A percentile compares a stretch with the other conserved stretches of the same genome.
These are phyloP conservation scores for Oreochromis niloticus DNA, from an alignment of 2,113 vertebrate genomes.

Conservation along the genomic window DNA sequence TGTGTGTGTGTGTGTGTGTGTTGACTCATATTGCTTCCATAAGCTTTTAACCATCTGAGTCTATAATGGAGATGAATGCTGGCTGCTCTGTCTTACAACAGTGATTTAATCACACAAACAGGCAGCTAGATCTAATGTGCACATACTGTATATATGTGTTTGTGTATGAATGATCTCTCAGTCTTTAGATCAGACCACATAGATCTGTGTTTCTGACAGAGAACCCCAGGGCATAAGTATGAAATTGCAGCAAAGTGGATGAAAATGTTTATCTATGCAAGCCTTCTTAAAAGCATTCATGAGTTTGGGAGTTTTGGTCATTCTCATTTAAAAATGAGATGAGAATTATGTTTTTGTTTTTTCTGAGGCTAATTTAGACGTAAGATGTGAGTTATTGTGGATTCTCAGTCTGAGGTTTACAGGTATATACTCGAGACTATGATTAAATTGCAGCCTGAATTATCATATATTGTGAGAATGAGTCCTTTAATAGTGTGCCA, in stretches of 20 bases:
- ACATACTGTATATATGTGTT: background rate
- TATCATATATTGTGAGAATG: background rate
- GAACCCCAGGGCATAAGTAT: background rate
- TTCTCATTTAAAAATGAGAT: background rate
- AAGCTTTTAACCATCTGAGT: conserved; percentile 5
- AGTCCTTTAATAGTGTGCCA: background rate
- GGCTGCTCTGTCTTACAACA: conserved; percentile 27
- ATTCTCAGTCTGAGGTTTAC: background rate
- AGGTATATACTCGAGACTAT: background rate
- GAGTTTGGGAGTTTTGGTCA: background rate
- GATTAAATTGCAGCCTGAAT: background rate
- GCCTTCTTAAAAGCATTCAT: background rate
- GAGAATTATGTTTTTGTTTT: background rate
- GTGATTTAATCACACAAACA: conserved; percentile 61
- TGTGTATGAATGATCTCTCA: background rate
- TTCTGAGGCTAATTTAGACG: background rate
- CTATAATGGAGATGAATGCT: conserved; percentile 39
- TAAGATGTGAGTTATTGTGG: background rate
- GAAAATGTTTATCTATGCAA: background rate
- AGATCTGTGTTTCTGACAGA: background rate
- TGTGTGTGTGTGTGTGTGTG: background rate
- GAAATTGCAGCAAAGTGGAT: conserved; percentile 1
- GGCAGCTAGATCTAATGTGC: conserved; percentile 15
- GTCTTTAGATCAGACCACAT: background rate
- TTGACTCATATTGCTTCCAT: conserved; percentile 19